Percentiles rank a stretch among this genome's conserved stretches.
Conservation (phyloP, 2,888 invertebrate genomes). For the Parnassius orleans region DNA sequence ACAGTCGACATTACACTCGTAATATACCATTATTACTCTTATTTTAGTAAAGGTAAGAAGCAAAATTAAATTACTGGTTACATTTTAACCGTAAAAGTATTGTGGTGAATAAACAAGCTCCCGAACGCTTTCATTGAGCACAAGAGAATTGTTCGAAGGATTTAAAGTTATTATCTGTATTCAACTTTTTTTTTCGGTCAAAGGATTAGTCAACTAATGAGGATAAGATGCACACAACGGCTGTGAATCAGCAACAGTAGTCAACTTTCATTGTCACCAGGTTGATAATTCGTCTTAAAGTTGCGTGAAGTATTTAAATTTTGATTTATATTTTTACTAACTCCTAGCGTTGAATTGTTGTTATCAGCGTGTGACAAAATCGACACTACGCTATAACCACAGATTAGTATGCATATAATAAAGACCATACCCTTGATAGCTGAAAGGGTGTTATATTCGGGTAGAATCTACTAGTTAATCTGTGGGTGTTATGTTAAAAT, state of each 20-base stretch:
- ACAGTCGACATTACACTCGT: not conserved
- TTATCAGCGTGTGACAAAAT: conserved; percentile 17
- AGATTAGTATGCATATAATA: too few species aligned
- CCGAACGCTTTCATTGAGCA: conserved; percentile 46
- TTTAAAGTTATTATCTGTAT: conserved; percentile 55
- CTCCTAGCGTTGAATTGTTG: conserved; percentile 11
- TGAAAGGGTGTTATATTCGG: too few species aligned
- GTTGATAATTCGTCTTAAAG: conserved; percentile 1
- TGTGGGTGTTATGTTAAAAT: too few species aligned
- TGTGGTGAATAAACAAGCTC: conserved; percentile 31
- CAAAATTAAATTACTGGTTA: not conserved
- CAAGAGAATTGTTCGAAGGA: conserved; percentile 53
- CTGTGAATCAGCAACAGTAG: conserved; percentile 22
- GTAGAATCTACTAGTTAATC: too few species aligned
- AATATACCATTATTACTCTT: conserved; percentile 1
- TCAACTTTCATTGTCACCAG: conserved; percentile 15
- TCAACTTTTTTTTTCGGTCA: conserved; percentile 46
- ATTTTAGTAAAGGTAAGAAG: not conserved
- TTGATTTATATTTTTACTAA: not conserved
- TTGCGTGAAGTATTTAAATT: conserved; percentile 23
- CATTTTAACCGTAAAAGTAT: conserved; percentile 3
- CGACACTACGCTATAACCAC: not conserved
- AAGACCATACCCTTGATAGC: too few species aligned
- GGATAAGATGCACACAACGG: conserved; percentile 53
- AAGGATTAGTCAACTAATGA: conserved; percentile 62